Percentiles rank a stretch among this genome's conserved stretches.
Conservation (phyloP, 1,140 invertebrate genomes). For the Papilio glaucus region DNA sequence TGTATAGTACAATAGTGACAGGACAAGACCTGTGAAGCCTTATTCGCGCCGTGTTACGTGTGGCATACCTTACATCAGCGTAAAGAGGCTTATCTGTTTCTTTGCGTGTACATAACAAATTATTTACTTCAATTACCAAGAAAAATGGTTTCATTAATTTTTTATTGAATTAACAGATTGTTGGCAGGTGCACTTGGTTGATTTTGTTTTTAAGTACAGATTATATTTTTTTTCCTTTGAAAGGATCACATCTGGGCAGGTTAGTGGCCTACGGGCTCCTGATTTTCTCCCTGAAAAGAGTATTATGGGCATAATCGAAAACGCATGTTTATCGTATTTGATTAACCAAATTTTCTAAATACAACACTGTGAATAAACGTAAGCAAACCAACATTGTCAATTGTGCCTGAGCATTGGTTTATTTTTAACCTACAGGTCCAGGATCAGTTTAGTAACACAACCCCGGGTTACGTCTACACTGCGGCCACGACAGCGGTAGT, state of each 20-base stretch:
- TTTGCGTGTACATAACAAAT: constrained; percentile 35
- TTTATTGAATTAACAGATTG: constrained; percentile 27
- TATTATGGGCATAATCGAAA: too few species aligned
- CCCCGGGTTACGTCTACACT: too few species aligned
- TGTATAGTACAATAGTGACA: not conserved
- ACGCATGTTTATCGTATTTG: too few species aligned
- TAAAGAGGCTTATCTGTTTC: constrained; percentile 55
- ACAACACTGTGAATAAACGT: too few species aligned
- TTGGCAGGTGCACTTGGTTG: constrained; percentile 5
- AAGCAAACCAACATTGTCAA: too few species aligned
- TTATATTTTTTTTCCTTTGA: not conserved
- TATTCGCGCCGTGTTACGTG: constrained; percentile 48
- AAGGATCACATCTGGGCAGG: not conserved
- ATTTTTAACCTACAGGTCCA: too few species aligned
- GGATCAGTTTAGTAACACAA: too few species aligned
- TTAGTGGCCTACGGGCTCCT: not conserved
- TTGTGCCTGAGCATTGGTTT: too few species aligned
- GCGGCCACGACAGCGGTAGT: too few species aligned
- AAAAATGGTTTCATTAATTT: constrained; percentile 20
- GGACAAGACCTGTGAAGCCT: constrained; percentile 44
- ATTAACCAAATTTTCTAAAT: too few species aligned
- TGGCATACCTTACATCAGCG: constrained; percentile 52
- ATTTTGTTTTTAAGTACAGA: constrained; percentile 49
- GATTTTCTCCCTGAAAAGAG: not conserved
- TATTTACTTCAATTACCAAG: constrained; percentile 38